These are phyloP conservation scores for Drymonia ruficornis DNA, from an alignment of 2,888 invertebrate genomes.

Conservation along the genomic window DNA sequence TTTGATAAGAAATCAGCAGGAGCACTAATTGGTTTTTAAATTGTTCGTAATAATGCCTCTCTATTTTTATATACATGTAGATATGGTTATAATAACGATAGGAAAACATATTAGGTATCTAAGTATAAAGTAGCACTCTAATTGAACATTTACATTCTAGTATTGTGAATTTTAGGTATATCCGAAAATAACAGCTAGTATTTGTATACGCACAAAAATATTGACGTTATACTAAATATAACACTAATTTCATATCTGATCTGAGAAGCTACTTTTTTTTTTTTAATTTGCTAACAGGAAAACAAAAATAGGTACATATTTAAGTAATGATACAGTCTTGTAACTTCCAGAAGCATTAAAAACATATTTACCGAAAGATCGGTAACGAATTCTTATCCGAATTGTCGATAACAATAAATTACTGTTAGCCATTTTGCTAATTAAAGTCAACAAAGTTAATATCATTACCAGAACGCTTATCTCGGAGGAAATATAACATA, in stretches of 20 bases:
- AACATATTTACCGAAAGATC: slow-evolving; percentile 10
- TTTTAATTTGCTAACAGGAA: too few relatives aligned
- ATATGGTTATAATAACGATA: too few relatives aligned
- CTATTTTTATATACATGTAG: background rate
- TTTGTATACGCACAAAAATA: too few relatives aligned
- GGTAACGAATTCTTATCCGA: slow-evolving; percentile 17
- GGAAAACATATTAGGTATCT: too few relatives aligned
- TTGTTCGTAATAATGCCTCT: background rate
- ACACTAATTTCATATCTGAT: too few relatives aligned
- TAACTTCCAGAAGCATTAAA: background rate
- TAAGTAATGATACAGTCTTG: background rate
- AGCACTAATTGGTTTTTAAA: slow-evolving; percentile 4
- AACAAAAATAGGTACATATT: background rate
- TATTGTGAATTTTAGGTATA: too few relatives aligned
- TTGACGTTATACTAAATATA: too few relatives aligned
- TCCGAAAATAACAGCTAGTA: too few relatives aligned
- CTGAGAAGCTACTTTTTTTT: too few relatives aligned
- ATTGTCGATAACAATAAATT: slow-evolving; percentile 27
- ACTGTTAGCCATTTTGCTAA: slow-evolving; percentile 31
- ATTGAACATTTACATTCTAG: too few relatives aligned
- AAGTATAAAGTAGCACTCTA: too few relatives aligned
- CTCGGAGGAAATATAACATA: slow-evolving; percentile 43
- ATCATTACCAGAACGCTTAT: slow-evolving; percentile 35
- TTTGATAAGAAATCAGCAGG: background rate
- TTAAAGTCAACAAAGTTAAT: slow-evolving; percentile 37